Evolutionary conservation across 2,113 vertebrate species (phyloP).

Genomic region (Sisor rabdophorus): DNA sequence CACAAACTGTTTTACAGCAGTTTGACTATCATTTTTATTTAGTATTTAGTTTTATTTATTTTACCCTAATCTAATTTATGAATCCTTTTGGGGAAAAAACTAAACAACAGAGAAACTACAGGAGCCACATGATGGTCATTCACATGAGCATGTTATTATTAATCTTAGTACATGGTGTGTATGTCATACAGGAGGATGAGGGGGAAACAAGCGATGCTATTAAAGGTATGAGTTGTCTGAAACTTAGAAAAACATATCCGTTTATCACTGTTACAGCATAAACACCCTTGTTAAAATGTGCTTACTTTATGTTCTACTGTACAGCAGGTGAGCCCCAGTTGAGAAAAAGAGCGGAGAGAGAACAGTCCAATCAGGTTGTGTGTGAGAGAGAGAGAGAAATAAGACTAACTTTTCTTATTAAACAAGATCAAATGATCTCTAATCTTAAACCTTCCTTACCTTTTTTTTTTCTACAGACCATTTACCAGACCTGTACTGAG

Average conservation of each 20-base stretch:
- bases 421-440: neutral
- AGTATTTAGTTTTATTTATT: too few species aligned
- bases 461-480: neutral
- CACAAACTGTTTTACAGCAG: too few species aligned
- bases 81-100: neutral
- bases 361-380: constrained; percentile 25
- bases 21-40: too few species aligned
- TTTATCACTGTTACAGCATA: neutral
- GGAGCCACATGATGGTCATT: constrained; percentile 47
- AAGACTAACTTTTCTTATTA: neutral
- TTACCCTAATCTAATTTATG: neutral
- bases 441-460: neutral
- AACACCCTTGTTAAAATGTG: too few species aligned
- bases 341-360: constrained; percentile 30
- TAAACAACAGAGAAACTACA: constrained; percentile 28
- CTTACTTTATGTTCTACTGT: too few species aligned
- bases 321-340: neutral
- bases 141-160: constrained; percentile 71
- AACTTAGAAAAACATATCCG: neutral
- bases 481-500: neutral
- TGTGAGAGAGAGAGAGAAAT: constrained; percentile 28
- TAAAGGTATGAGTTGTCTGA: neutral
- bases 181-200: constrained; percentile 56
- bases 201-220: constrained; percentile 46
- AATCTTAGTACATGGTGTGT: constrained; percentile 65